These are phyloP conservation scores for Aphodius sticticus DNA, from an alignment of 2,888 invertebrate species.

Conservation along the genomic window DNA sequence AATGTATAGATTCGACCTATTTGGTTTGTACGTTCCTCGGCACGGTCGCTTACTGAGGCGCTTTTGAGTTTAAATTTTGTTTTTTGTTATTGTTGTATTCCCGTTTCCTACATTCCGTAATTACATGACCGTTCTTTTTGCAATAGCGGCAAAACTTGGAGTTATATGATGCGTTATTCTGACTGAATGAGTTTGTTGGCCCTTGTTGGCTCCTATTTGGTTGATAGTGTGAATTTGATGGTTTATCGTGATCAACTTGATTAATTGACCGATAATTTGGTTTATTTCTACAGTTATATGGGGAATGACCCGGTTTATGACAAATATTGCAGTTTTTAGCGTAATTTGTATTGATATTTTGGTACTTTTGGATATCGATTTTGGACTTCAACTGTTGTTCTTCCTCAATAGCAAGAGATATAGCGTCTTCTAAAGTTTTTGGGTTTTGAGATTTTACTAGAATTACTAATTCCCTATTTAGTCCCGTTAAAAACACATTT, in stretches of 20 bases:
- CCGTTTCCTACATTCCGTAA: slow-evolving; percentile 38
- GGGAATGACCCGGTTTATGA: slow-evolving; percentile 28
- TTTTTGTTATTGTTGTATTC: slow-evolving; percentile 41
- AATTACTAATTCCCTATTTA: slow-evolving; percentile 47
- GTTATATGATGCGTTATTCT: not conserved
- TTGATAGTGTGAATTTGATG: not conserved
- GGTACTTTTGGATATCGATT: slow-evolving; percentile 20
- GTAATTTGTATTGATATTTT: slow-evolving; percentile 18
- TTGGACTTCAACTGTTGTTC: slow-evolving; percentile 41
- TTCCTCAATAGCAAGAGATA: slow-evolving; percentile 47
- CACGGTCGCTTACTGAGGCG: slow-evolving; percentile 15
- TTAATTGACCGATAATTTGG: slow-evolving; percentile 40
- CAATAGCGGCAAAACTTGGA: slow-evolving; percentile 38
- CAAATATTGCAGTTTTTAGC: slow-evolving; percentile 27
- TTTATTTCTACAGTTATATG: slow-evolving; percentile 26
- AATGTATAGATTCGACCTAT: slow-evolving; percentile 36
- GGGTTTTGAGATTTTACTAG: slow-evolving; percentile 50
- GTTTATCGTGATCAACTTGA: slow-evolving; percentile 24
- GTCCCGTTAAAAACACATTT: slow-evolving; percentile 48
- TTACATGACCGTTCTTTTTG: slow-evolving; percentile 39
- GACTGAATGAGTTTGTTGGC: not conserved
- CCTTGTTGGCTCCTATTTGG: not conserved
- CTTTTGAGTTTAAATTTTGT: slow-evolving; percentile 27
- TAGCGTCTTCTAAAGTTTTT: slow-evolving; percentile 45
- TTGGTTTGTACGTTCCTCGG: slow-evolving; percentile 25